phyloP scores from a whole-genome alignment of 1,140 invertebrate species.

The Drosophila pseudoananassae region DNA sequence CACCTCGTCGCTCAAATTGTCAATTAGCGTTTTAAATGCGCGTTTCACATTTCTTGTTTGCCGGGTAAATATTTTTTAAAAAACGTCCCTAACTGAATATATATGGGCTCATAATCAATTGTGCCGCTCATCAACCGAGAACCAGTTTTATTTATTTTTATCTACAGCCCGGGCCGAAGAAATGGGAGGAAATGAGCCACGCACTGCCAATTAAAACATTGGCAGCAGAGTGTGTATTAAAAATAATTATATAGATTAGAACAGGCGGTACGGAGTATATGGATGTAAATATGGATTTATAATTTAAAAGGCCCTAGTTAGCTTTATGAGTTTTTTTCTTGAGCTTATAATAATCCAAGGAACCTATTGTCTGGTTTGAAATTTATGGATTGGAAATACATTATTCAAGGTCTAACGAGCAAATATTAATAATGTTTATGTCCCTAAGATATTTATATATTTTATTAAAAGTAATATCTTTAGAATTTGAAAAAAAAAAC shows the following conservation, averaged over 20 bases:
- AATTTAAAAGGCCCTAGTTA: not conserved
- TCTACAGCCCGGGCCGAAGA: conserved; percentile 5
- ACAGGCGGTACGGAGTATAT: not conserved
- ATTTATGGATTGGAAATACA: not conserved
- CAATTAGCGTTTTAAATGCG: conserved; percentile 56
- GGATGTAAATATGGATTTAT: not conserved
- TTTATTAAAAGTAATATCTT: too few species aligned
- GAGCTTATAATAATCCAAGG: not conserved
- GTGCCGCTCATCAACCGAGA: conserved; percentile 40
- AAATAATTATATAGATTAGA: conserved; percentile 4
- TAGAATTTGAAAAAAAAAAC: too few species aligned
- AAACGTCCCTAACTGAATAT: conserved; percentile 24
- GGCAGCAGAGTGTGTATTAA: conserved; percentile 2
- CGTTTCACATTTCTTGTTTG: conserved; percentile 50
- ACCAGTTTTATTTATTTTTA: conserved; percentile 41
- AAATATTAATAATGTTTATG: not conserved
- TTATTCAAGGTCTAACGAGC: not conserved
- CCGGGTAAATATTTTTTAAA: conserved; percentile 49
- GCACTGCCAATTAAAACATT: conserved; percentile 30
- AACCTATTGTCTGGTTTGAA: not conserved
- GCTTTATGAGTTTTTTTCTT: not conserved
- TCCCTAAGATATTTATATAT: too few species aligned
- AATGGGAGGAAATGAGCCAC: conserved; percentile 37
- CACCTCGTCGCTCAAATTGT: conserved; percentile 54
- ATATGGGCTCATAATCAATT: conserved; percentile 32